Evolutionary conservation across 2,113 vertebrate genomes (phyloP).

Genomic region (Chlamydotis undulata): DNA sequence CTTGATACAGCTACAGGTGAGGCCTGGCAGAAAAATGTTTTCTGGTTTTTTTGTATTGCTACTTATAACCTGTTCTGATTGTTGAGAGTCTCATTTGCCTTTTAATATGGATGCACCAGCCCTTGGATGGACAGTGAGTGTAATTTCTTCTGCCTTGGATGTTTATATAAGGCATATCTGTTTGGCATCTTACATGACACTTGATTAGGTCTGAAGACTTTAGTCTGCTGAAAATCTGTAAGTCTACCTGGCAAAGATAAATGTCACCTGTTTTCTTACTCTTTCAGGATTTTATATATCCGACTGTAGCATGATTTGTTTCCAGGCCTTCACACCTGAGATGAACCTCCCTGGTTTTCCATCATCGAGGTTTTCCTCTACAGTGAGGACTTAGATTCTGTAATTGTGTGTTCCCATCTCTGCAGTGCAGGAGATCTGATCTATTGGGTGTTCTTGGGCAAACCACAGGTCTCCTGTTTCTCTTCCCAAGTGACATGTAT

Average conservation of each 20-base stretch:
- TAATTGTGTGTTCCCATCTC: background rate
- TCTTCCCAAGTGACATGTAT: background rate
- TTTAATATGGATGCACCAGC: background rate
- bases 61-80: background rate
- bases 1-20: background rate
- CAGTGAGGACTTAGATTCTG: background rate
- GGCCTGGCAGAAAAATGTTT: background rate
- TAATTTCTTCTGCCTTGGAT: background rate
- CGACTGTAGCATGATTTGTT: background rate
- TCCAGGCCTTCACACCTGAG: background rate
- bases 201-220: constrained; percentile 22
- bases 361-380: background rate
- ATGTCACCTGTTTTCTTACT: background rate
- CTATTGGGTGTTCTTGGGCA: background rate
- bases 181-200: background rate
- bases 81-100: constrained; percentile 9
- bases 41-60: background rate
- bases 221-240: background rate
- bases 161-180: background rate
- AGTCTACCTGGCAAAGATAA: background rate
- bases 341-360: background rate
- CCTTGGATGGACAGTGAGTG: background rate
- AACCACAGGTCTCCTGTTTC: background rate
- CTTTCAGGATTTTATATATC: background rate
- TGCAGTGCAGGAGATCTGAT: background rate